A percentile compares a stretch with the other conserved stretches of the same genome.
Evolutionary conservation across 2,113 vertebrate species (phyloP).

Genomic region (Cochlearius cochlearius): DNA sequence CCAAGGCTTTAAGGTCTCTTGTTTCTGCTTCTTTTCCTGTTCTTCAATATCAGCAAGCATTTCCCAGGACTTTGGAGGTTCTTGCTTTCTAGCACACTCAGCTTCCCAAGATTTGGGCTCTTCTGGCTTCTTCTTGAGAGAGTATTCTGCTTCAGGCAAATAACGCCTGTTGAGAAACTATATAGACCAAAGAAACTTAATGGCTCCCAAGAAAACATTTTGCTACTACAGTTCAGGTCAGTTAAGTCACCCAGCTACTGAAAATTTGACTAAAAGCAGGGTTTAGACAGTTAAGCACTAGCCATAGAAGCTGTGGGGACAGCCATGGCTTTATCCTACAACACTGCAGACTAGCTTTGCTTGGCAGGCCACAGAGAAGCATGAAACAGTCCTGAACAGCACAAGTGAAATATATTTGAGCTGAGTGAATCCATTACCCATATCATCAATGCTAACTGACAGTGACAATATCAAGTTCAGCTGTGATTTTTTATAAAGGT

Average conservation of each 20-base stretch:
- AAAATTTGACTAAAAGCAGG: background rate
- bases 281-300: background rate
- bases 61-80: slow-evolving; percentile 87
- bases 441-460: background rate
- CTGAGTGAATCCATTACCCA: background rate
- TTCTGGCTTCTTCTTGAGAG: slow-evolving; percentile 66
- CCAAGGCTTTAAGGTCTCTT: slow-evolving; percentile 64
- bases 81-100: slow-evolving; percentile 75
- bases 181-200: slow-evolving; percentile 64
- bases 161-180: slow-evolving; percentile 89
- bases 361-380: background rate
- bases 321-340: background rate
- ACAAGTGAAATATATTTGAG: background rate
- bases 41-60: slow-evolving; percentile 68
- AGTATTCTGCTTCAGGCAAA: slow-evolving; percentile 70
- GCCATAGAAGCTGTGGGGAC: background rate
- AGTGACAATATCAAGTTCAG: background rate
- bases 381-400: background rate
- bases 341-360: background rate
- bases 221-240: slow-evolving; percentile 41
- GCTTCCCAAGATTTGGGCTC: slow-evolving; percentile 75
- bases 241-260: slow-evolving; percentile 17
- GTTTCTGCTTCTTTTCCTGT: slow-evolving; percentile 65
- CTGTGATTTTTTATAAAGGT: background rate
- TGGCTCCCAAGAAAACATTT: slow-evolving; percentile 54